A percentile compares a stretch with the other conserved stretches of the same genome.
These are phyloP conservation scores for Piezodorus guildinii DNA, from an alignment of 1,140 invertebrate genomes.

Conservation along the genomic window DNA sequence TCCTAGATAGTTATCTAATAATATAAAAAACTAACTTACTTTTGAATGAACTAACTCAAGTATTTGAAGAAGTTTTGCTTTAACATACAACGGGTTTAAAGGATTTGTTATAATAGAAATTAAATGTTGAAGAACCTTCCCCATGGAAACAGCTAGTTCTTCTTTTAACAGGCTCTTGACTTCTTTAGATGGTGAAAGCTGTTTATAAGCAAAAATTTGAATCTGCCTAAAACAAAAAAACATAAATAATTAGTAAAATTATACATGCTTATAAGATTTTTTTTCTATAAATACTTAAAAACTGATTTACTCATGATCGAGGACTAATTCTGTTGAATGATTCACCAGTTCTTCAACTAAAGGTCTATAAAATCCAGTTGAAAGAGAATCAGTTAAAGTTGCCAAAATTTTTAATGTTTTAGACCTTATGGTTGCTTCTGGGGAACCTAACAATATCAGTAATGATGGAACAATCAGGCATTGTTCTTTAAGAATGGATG, in stretches of 20 bases:
- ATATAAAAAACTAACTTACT: not conserved
- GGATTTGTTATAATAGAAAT: not conserved
- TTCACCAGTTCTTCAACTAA: constrained; percentile 18
- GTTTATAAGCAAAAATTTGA: constrained; percentile 27
- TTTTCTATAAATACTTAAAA: not conserved
- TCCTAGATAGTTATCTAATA: too few species aligned
- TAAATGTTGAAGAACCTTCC: not conserved
- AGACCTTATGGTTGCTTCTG: constrained; percentile 7
- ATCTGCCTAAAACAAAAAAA: constrained; percentile 25
- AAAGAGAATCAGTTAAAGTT: constrained; percentile 19
- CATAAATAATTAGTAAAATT: not conserved
- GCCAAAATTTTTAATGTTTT: constrained; percentile 20
- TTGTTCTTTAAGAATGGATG: not conserved
- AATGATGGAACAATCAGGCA: constrained; percentile 32
- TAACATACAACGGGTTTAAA: not conserved
- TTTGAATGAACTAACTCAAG: not conserved
- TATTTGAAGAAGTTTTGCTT: not conserved
- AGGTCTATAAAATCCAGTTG: constrained; percentile 23
- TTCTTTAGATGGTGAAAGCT: constrained; percentile 38
- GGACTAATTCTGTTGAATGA: constrained; percentile 39
- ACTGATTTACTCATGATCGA: constrained; percentile 46
- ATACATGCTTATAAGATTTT: not conserved
- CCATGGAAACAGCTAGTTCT: not conserved
- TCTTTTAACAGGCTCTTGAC: constrained; percentile 25
- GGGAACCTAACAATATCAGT: constrained; percentile 31